These are phyloP conservation scores for Drosophila anceps DNA, from an alignment of 2,888 invertebrate species.

Conservation along the genomic window DNA sequence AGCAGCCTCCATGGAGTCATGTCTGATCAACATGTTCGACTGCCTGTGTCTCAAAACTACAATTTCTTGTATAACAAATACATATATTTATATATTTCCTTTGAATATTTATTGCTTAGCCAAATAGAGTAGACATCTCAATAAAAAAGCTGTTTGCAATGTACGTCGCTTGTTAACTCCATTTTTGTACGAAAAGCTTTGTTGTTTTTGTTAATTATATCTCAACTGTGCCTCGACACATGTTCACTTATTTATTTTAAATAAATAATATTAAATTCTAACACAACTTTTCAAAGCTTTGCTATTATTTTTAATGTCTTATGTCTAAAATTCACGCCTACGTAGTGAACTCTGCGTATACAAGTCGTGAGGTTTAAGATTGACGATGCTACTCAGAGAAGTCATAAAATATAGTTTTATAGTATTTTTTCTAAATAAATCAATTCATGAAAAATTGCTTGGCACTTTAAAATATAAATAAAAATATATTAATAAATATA, in stretches of 20 bases:
- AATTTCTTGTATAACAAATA: neutral
- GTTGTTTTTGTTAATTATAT: neutral
- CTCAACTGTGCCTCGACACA: neutral
- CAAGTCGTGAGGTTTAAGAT: neutral
- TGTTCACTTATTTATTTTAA: neutral
- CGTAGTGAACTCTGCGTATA: neutral
- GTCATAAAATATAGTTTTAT: neutral
- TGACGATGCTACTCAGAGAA: neutral
- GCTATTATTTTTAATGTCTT: neutral
- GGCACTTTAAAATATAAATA: neutral
- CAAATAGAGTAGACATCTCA: neutral
- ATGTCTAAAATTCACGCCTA: neutral
- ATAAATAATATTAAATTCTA: neutral
- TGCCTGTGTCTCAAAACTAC: neutral
- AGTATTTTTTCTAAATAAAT: neutral
- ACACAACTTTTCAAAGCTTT: neutral
- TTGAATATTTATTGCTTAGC: neutral
- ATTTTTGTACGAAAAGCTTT: neutral
- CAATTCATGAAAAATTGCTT: neutral
- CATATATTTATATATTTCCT: neutral
- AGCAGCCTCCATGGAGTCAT: too few species aligned
- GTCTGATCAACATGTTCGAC: neutral
- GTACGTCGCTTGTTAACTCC: neutral
- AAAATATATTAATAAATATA: too few species aligned
- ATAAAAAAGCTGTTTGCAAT: neutral